Conservation (phyloP, 2,113 vertebrate species). For the Mystacornis crossleyi region DNA sequence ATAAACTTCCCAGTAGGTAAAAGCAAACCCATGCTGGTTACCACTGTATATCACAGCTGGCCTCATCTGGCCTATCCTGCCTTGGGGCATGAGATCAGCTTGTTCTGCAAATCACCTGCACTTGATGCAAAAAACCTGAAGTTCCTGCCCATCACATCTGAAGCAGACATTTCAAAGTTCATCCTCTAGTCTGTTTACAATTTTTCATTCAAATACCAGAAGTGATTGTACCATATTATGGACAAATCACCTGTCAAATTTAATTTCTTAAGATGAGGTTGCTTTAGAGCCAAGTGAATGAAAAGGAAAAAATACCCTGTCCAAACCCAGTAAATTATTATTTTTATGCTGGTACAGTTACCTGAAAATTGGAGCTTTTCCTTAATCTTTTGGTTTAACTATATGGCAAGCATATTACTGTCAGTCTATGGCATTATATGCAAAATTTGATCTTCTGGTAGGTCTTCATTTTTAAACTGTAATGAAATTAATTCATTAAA, state of each 20-base stretch:
- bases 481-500: not conserved
- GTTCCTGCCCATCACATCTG: not conserved
- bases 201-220: slow-evolving; percentile 61
- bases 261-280: slow-evolving; percentile 63
- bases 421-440: slow-evolving; percentile 15
- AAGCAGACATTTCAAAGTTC: slow-evolving; percentile 34
- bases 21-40: slow-evolving; percentile 13
- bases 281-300: slow-evolving; percentile 48
- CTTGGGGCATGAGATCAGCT: not conserved
- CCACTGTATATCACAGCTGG: not conserved
- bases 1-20: slow-evolving; percentile 21
- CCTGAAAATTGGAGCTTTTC: slow-evolving; percentile 17
- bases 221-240: slow-evolving; percentile 61
- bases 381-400: slow-evolving; percentile 35
- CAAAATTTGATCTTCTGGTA: not conserved
- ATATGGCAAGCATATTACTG: slow-evolving; percentile 1
- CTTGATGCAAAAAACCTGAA: not conserved
- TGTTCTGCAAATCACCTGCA: not conserved
- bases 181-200: slow-evolving; percentile 48
- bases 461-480: not conserved
- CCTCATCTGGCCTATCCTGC: not conserved
- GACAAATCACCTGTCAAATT: slow-evolving; percentile 70
- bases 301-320: slow-evolving; percentile 43
- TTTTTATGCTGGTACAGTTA: slow-evolving; percentile 33
- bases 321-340: slow-evolving; percentile 31